Evolutionary conservation across 1,140 invertebrate genomes (phyloP).

Genomic region (Papilio polyxenes): DNA sequence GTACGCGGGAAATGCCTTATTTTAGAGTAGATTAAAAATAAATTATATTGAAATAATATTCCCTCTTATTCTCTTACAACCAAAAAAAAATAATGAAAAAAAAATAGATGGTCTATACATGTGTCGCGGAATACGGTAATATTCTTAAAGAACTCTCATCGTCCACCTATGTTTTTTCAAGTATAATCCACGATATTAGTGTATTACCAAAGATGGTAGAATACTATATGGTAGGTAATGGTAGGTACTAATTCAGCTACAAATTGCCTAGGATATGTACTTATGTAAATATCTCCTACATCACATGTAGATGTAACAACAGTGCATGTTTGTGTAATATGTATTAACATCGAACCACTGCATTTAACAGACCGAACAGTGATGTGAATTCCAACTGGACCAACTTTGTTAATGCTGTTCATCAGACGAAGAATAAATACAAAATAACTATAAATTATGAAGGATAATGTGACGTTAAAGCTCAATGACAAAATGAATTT

Average conservation of each 20-base stretch:
- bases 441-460: background rate
- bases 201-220: too few relatives aligned
- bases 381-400: background rate
- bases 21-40: too few relatives aligned
- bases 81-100: too few relatives aligned
- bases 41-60: too few relatives aligned
- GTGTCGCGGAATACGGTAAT: too few relatives aligned
- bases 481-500: slow-evolving; percentile 10
- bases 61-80: too few relatives aligned
- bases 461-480: slow-evolving; percentile 5
- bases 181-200: too few relatives aligned
- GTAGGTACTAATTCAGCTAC: background rate
- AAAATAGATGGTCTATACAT: too few relatives aligned
- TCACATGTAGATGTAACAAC: background rate
- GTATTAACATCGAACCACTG: background rate
- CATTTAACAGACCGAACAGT: background rate
- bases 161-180: too few relatives aligned
- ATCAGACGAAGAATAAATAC: background rate
- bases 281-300: background rate
- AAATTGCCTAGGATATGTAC: background rate
- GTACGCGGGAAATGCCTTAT: background rate
- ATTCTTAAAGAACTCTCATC: too few relatives aligned
- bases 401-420: background rate
- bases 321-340: background rate
- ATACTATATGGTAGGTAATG: too few relatives aligned